Percentiles rank a stretch among this genome's conserved stretches.
These are phyloP conservation scores for Caenorhabditis sp. DNA, from an alignment of 2,888 invertebrate species.

Conservation along the genomic window DNA sequence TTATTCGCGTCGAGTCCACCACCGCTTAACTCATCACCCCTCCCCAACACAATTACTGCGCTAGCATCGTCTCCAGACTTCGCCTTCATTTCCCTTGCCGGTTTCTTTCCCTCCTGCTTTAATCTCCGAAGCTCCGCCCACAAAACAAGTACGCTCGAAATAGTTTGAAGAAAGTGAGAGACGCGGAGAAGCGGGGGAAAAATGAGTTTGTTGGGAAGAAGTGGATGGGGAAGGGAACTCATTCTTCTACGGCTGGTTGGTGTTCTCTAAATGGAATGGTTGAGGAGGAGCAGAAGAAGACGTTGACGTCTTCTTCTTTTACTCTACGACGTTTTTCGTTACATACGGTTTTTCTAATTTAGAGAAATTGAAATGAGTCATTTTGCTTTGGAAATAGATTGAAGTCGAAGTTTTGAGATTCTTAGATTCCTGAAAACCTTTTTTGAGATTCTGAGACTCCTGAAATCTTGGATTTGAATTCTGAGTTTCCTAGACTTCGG, in stretches of 20 bases:
- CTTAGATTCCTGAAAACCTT: too few relatives aligned
- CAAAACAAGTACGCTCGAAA: conserved; percentile 7
- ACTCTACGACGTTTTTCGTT: background rate
- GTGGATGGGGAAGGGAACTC: conserved; percentile 1
- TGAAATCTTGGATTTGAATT: background rate
- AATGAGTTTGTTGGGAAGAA: conserved; percentile 43
- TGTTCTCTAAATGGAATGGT: conserved; percentile 13
- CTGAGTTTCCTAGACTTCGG: too few relatives aligned
- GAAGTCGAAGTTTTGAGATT: background rate
- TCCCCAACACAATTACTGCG: conserved; percentile 10
- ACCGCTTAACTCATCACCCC: conserved; percentile 6
- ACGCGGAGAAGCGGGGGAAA: conserved; percentile 22
- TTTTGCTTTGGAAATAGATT: too few relatives aligned
- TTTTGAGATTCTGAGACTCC: too few relatives aligned
- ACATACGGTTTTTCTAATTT: too few relatives aligned
- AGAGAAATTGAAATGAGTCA: background rate
- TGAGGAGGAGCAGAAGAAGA: background rate
- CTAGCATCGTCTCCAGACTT: background rate
- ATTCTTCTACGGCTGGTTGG: conserved; percentile 8
- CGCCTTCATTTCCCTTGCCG: background rate
- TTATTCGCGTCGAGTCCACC: background rate
- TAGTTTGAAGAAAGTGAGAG: conserved; percentile 16
- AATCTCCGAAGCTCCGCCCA: conserved; percentile 14
- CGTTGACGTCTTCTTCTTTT: background rate
- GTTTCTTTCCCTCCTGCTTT: background rate